phyloP scores from a whole-genome alignment of 2,797 vertebrate genomes.

The Dromococcyx pavoninus region DNA sequence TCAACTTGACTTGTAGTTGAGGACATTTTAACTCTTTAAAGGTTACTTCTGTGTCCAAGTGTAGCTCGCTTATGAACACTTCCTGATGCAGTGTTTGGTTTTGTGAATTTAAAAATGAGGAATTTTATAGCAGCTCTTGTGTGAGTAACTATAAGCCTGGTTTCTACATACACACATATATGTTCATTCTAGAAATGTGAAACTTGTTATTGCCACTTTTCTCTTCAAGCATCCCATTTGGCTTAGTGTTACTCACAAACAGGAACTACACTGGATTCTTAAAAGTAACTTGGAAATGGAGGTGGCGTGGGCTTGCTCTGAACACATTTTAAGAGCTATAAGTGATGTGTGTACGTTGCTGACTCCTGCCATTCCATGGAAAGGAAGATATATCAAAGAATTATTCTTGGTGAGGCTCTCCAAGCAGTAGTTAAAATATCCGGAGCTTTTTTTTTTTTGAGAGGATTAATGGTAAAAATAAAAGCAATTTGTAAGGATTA shows the following conservation, averaged over 20 bases:
- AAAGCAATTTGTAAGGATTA: conserved; percentile 40
- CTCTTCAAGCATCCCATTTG: neutral
- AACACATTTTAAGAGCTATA: neutral
- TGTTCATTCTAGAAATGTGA: neutral
- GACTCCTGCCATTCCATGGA: neutral
- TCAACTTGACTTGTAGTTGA: conserved; percentile 75
- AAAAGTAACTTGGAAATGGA: neutral
- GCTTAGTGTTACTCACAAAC: neutral
- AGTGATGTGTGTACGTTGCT: neutral
- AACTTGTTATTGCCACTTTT: neutral
- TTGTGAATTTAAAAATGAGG: neutral
- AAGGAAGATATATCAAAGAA: neutral
- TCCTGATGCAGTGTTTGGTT: neutral
- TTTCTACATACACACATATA: neutral
- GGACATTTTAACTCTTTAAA: conserved; percentile 75
- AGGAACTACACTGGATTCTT: neutral
- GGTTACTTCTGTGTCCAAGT: conserved; percentile 46
- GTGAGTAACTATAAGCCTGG: neutral
- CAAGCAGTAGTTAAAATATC: neutral
- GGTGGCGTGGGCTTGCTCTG: neutral
- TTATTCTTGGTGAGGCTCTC: neutral
- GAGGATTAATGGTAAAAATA: conserved; percentile 27
- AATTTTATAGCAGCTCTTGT: neutral
- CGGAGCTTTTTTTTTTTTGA: neutral
- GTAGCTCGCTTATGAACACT: neutral